Evolutionary conservation across 2,888 invertebrate genomes (phyloP), one percentile per base, ranked within the genome.

Genomic region (Erynnis tages): DNA sequence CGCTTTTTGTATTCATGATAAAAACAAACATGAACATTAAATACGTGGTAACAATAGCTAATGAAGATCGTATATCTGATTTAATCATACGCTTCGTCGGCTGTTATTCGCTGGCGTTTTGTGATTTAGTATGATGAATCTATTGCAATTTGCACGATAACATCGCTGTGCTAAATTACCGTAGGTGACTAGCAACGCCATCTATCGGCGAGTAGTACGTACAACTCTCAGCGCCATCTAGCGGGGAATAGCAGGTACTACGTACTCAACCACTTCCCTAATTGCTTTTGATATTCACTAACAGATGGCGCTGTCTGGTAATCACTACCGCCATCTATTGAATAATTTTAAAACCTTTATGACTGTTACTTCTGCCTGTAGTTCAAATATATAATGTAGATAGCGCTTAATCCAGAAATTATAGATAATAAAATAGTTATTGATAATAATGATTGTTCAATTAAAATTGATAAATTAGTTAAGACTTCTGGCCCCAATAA

Each of bases 21-120:
- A 46, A 54, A 60, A 61, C 56, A 54, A 47, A 55, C 50, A 43
- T 53, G 54, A 55, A 61, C 63, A 57, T 55, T 60, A 66, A 59
- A 64, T 37, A 61, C 63, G 58, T 54, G 54, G 63, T 57, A 61
- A 63, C 62, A 63, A 63, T 54, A 49, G 58, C 62, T 69, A 76
- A 73, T 79, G 73, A 74, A 77, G 74, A 73, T 69, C 63, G 66
- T 66, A 62, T 68, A 73, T 73, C 73, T 66, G 58, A 61, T 59
- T 58, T 79, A 79, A 79, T 79, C 69, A 73, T 66, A 71, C 67
- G 64, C 56, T 61, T 40, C 56, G 62, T 52, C 57, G 54, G 37
- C 46, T 63, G 53, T 58, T 63, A 60, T 60, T 56, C 58, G 57
- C 58, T 54, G 56, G 61, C 61, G 63, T 68, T 72, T 70, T 66